A percentile compares a stretch with the other conserved stretches of the same genome.
Evolutionary conservation across 92 coral and sea anemone genomes (phyloP).

Genomic region (Parazoanthus swiftii): DNA sequence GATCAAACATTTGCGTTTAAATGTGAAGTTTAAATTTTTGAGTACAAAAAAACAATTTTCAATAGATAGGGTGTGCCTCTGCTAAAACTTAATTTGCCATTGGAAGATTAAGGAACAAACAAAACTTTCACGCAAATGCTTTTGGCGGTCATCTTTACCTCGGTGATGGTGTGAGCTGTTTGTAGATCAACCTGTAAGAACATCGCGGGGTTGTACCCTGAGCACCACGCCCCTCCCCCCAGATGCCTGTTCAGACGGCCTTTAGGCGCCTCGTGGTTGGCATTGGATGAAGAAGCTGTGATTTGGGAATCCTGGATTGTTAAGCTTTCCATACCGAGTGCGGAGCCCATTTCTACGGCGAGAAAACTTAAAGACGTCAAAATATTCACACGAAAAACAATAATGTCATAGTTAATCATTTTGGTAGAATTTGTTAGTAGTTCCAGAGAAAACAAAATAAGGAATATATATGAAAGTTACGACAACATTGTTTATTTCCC

Average conservation of each 20-base stretch:
- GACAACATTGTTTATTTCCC: too few relatives aligned
- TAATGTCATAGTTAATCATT: too few relatives aligned
- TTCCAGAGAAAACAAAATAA: too few relatives aligned
- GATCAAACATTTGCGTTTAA: too few relatives aligned
- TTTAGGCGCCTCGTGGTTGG: slow-evolving; percentile 9
- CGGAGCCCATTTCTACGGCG: background rate
- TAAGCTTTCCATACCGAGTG: slow-evolving; percentile 39
- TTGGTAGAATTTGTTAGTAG: too few relatives aligned
- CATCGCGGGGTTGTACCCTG: background rate
- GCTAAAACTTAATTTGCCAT: too few relatives aligned
- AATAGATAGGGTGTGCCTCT: too few relatives aligned
- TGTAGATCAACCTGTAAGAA: slow-evolving; percentile 39
- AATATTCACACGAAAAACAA: background rate
- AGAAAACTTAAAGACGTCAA: background rate
- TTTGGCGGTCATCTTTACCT: background rate
- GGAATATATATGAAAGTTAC: background rate
- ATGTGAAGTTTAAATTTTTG: too few relatives aligned
- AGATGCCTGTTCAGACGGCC: slow-evolving; percentile 25
- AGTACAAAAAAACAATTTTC: too few relatives aligned
- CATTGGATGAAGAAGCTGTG: slow-evolving; percentile 12
- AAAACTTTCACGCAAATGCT: background rate
- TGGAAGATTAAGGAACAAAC: background rate
- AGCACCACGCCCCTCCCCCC: slow-evolving; percentile 43
- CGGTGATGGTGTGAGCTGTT: slow-evolving; percentile 21
- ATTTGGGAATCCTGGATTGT: slow-evolving; percentile 19